phyloP scores from a whole-genome alignment of 1,140 invertebrate species.

The Diachasma alloeum region DNA sequence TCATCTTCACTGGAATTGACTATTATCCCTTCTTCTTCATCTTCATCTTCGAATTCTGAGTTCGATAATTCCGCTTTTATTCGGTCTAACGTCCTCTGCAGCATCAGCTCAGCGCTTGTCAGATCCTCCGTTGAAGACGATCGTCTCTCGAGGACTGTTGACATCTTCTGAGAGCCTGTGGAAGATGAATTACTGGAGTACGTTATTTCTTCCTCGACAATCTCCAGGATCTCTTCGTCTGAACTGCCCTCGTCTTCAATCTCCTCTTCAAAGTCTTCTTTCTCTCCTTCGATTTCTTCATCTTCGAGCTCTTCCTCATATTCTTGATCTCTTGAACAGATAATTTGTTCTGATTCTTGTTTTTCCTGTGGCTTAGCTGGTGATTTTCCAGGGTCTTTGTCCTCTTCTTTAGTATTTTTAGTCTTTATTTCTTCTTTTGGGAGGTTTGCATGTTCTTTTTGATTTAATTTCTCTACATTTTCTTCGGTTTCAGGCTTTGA shows the following conservation, averaged over 20 bases:
- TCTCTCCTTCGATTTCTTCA: constrained; percentile 45
- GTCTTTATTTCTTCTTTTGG: constrained; percentile 50
- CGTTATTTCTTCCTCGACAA: constrained; percentile 36
- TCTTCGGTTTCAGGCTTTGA: too few species aligned
- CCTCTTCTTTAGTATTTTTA: constrained; percentile 61
- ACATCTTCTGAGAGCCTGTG: neutral
- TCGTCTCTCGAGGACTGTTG: neutral
- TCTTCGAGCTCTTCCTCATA: constrained; percentile 50
- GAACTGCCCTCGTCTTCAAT: constrained; percentile 39
- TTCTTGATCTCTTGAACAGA: constrained; percentile 42
- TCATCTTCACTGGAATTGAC: constrained; percentile 1
- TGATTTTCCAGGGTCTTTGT: too few species aligned
- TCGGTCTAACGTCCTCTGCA: constrained; percentile 19
- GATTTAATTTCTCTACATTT: constrained; percentile 21
- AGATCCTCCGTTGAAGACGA: constrained; percentile 16
- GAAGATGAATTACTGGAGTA: constrained; percentile 28
- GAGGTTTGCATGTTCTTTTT: neutral
- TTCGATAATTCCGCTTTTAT: constrained; percentile 30
- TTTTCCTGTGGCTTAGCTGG: too few species aligned
- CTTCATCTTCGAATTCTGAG: constrained; percentile 10
- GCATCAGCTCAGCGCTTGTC: constrained; percentile 23
- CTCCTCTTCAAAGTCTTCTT: constrained; percentile 39
- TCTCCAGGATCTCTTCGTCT: constrained; percentile 37
- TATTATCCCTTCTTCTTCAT: constrained; percentile 22
- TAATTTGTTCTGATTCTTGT: too few species aligned